Evolutionary conservation across 2,888 invertebrate genomes (phyloP).

Genomic region (Scelioninae gen. 1): DNA sequence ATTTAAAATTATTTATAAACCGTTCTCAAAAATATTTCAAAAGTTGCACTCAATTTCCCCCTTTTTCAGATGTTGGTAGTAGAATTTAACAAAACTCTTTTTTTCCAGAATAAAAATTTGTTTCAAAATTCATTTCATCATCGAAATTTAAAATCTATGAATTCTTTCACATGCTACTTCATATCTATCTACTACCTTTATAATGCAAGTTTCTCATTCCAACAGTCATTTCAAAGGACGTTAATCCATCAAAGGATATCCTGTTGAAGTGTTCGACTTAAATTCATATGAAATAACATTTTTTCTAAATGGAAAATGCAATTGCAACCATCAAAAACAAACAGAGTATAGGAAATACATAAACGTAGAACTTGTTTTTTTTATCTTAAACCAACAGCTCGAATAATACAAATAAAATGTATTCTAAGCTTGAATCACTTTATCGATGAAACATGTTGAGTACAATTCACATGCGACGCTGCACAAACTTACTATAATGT

Average conservation of each 20-base stretch:
- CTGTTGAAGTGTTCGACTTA: conserved; percentile 37
- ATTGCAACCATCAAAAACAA: conserved; percentile 25
- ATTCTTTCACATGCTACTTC: conserved; percentile 12
- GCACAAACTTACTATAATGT: conserved; percentile 28
- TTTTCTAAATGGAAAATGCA: conserved; percentile 10
- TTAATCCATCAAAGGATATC: conserved; percentile 40
- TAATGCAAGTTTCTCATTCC: conserved; percentile 32
- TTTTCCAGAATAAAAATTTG: too few species aligned
- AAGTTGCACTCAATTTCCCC: too few species aligned
- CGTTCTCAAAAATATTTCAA: too few species aligned
- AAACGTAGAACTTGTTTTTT: conserved; percentile 4
- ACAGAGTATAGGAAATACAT: conserved; percentile 6
- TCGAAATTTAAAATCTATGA: conserved; percentile 3
- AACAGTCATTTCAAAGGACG: conserved; percentile 33
- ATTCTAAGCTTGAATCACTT: conserved; percentile 20
- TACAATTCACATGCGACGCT: conserved; percentile 34
- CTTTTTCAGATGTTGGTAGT: too few species aligned
- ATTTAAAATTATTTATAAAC: too few species aligned
- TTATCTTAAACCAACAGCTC: background rate
- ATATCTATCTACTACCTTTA: background rate
- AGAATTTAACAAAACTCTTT: too few species aligned
- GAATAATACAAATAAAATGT: conserved; percentile 16
- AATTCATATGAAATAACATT: conserved; percentile 36
- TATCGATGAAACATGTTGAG: conserved; percentile 27
- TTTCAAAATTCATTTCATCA: background rate